These are phyloP conservation scores for Platyrinchus mystaceus DNA, from an alignment of 2,797 vertebrate species.

Conservation along the genomic window DNA sequence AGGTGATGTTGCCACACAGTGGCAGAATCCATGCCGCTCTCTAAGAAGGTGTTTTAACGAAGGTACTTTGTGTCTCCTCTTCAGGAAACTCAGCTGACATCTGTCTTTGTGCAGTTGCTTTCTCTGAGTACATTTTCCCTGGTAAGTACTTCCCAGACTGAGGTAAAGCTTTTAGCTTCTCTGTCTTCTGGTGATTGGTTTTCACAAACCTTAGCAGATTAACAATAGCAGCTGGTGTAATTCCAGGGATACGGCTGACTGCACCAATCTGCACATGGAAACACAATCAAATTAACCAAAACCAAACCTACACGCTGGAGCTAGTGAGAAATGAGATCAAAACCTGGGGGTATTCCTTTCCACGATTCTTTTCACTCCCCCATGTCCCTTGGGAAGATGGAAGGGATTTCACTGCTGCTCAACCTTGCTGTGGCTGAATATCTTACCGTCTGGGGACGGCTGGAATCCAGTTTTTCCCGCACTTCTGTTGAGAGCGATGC, in stretches of 20 bases:
- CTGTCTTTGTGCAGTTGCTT: neutral
- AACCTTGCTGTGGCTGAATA: neutral
- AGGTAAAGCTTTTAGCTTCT: neutral
- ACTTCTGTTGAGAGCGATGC: conserved; percentile 88
- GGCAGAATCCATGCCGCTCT: neutral
- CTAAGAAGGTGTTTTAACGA: neutral
- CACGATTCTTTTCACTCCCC: neutral
- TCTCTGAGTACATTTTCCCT: neutral
- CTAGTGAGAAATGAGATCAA: neutral
- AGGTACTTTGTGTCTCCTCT: neutral
- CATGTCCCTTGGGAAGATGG: neutral
- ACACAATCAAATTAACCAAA: neutral
- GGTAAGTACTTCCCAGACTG: neutral
- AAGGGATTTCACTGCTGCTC: neutral
- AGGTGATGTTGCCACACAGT: fast-evolving
- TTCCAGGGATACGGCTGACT: conserved; percentile 88
- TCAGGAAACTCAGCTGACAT: neutral
- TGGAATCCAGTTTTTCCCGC: conserved; percentile 85
- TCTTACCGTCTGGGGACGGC: conserved; percentile 90
- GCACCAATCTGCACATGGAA: conserved; percentile 84
- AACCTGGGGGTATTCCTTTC: neutral
- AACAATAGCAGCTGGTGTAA: conserved; percentile 91
- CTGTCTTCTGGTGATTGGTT: neutral
- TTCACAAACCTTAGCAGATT: conserved; percentile 85
- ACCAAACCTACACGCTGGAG: neutral